Percentiles rank a stretch among this genome's conserved stretches.
Conservation (phyloP, 2,797 vertebrate genomes). For the Taenioides sp. region DNA sequence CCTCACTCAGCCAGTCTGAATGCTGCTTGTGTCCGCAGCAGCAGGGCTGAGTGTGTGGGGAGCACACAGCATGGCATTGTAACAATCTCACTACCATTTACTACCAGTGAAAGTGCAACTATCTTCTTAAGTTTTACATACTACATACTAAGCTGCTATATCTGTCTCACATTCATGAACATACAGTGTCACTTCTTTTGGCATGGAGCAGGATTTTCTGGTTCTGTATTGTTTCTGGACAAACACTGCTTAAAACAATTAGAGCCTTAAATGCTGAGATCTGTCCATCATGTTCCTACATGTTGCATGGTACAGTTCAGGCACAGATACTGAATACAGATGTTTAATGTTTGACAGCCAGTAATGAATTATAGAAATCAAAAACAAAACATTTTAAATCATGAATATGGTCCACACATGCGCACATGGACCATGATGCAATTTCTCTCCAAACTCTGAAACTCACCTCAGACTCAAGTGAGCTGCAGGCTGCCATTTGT, state of each 20-base stretch:
- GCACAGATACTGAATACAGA: neutral
- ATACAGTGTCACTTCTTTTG: constrained; percentile 24
- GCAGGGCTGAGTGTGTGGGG: constrained; percentile 18
- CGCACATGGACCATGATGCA: constrained; percentile 55
- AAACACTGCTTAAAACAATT: neutral
- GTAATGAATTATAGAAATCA: neutral
- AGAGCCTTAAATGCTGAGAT: neutral
- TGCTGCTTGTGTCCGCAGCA: constrained; percentile 45
- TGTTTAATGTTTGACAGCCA: neutral
- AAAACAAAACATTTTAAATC: constrained; percentile 1
- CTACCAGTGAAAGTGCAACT: constrained; percentile 11
- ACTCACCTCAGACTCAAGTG: constrained; percentile 19
- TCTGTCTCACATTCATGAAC: neutral
- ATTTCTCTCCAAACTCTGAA: constrained; percentile 43
- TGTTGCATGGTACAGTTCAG: neutral
- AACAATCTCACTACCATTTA: constrained; percentile 16
- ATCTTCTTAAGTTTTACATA: neutral
- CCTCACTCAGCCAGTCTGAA: constrained; percentile 44
- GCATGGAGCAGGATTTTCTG: constrained; percentile 51
- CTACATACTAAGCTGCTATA: neutral
- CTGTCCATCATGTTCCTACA: neutral
- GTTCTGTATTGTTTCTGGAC: constrained; percentile 13
- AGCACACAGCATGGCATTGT: constrained; percentile 8
- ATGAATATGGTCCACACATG: constrained; percentile 32
- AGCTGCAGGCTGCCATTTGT: constrained; percentile 31